phyloP scores from a whole-genome alignment of 2,797 vertebrate species.

The Acanthurus lineatus region DNA sequence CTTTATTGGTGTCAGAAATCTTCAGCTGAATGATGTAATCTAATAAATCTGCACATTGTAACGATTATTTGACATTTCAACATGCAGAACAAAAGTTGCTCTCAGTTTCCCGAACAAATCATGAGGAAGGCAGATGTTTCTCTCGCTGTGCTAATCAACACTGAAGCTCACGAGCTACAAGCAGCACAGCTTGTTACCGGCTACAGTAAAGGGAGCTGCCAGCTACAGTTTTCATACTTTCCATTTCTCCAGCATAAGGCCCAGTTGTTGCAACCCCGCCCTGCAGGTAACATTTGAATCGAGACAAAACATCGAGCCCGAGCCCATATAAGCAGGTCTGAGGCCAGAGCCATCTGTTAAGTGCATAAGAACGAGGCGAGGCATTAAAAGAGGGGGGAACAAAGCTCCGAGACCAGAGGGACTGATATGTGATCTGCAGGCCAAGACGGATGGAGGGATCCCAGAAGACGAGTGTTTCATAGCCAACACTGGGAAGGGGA shows the following conservation, averaged over 20 bases:
- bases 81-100: background rate
- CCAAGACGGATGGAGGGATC: constrained; percentile 65
- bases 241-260: constrained; percentile 39
- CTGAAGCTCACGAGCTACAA: background rate
- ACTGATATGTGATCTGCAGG: constrained; percentile 75
- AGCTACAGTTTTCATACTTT: constrained; percentile 59
- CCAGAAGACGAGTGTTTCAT: constrained; percentile 65
- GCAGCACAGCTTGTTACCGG: constrained; percentile 14
- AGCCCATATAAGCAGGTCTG: constrained; percentile 69
- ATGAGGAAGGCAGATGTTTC: background rate
- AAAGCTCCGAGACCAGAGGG: constrained; percentile 72
- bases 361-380: constrained; percentile 69
- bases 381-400: constrained; percentile 56
- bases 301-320: constrained; percentile 65
- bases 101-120: constrained; percentile 29
- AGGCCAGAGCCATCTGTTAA: constrained; percentile 79
- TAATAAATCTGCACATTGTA: constrained; percentile 21
- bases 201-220: constrained; percentile 30
- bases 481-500: constrained; percentile 47
- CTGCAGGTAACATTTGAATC: constrained; percentile 44
- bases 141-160: constrained; percentile 8
- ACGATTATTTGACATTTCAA: background rate
- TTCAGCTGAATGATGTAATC: constrained; percentile 15
- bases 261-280: constrained; percentile 40
- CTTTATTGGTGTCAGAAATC: background rate